Percentiles rank a stretch among this genome's conserved stretches.
These are phyloP conservation scores for Sitta europaea DNA, from an alignment of 2,113 vertebrate species.

Conservation along the genomic window DNA sequence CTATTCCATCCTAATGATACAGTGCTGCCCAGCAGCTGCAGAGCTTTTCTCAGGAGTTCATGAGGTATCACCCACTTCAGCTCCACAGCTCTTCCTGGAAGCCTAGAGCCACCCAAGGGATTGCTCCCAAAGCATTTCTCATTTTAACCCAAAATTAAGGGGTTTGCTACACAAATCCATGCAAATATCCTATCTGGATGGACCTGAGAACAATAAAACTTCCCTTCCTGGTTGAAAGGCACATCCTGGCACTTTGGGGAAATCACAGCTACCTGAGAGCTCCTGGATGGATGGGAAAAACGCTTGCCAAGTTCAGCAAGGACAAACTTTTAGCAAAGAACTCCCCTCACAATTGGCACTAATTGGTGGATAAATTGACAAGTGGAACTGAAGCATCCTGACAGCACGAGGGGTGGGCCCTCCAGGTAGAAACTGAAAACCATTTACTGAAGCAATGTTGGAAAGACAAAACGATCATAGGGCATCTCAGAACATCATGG, in stretches of 20 bases:
- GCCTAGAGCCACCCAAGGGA: not conserved
- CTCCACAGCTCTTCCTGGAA: not conserved
- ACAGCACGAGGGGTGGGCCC: conserved; percentile 16
- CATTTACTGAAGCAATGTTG: not conserved
- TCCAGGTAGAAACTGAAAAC: conserved; percentile 35
- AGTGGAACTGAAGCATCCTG: conserved; percentile 29
- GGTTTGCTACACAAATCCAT: not conserved
- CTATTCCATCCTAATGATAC: not conserved
- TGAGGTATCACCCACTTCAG: not conserved
- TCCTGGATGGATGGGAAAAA: not conserved
- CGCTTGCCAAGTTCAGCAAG: not conserved
- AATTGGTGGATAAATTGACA: conserved; percentile 49
- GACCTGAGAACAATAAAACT: not conserved
- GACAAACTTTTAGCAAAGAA: not conserved
- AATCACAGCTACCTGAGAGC: not conserved
- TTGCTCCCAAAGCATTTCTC: not conserved
- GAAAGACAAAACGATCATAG: not conserved
- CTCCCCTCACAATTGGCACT: conserved; percentile 18
- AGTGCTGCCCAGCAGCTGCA: not conserved
- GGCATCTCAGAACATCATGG: not conserved
- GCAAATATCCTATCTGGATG: not conserved
- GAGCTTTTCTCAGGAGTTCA: not conserved
- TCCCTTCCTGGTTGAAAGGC: not conserved
- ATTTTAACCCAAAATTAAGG: not conserved
- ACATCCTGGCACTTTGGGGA: not conserved